Percentiles rank a stretch among this genome's conserved stretches.
Evolutionary conservation across 2,113 vertebrate genomes (phyloP).

Genomic region (Perccottus glenii): DNA sequence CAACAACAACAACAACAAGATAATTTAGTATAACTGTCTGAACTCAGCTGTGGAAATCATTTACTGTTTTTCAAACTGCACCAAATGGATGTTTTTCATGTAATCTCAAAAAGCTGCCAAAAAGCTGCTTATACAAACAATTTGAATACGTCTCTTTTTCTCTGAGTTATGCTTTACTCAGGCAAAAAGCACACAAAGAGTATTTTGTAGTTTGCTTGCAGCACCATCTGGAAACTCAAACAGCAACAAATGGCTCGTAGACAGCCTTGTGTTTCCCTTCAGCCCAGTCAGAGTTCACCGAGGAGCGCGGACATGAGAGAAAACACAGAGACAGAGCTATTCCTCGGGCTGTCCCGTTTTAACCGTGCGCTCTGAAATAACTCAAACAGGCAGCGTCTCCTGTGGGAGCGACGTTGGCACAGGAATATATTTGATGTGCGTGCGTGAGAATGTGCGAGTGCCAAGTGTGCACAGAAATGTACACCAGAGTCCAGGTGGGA

Average conservation of each 20-base stretch:
- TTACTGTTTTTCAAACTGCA: background rate
- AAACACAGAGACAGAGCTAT: slow-evolving; percentile 54
- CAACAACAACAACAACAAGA: background rate
- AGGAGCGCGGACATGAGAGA: slow-evolving; percentile 52
- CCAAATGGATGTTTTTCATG: background rate
- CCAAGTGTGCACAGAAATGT: background rate
- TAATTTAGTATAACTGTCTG: background rate
- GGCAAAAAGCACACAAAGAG: background rate
- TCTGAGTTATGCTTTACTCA: background rate
- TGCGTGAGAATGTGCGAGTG: slow-evolving; percentile 10
- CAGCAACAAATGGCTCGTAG: slow-evolving; percentile 24
- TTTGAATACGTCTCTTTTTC: background rate
- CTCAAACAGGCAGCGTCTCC: slow-evolving; percentile 61
- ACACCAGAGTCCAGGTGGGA: background rate
- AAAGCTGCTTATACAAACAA: background rate
- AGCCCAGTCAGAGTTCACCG: slow-evolving; percentile 55
- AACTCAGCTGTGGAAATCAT: background rate
- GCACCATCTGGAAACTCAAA: slow-evolving; percentile 15
- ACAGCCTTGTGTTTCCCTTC: slow-evolving; percentile 28
- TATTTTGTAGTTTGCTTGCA: background rate
- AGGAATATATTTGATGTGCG: slow-evolving; percentile 37
- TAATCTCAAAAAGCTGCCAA: background rate
- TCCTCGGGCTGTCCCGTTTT: slow-evolving; percentile 57
- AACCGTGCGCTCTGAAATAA: slow-evolving; percentile 68
- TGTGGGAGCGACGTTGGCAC: slow-evolving; percentile 30